These are phyloP conservation scores for Ganaspis sp. DNA, from an alignment of 1,140 invertebrate genomes.

Conservation along the genomic window DNA sequence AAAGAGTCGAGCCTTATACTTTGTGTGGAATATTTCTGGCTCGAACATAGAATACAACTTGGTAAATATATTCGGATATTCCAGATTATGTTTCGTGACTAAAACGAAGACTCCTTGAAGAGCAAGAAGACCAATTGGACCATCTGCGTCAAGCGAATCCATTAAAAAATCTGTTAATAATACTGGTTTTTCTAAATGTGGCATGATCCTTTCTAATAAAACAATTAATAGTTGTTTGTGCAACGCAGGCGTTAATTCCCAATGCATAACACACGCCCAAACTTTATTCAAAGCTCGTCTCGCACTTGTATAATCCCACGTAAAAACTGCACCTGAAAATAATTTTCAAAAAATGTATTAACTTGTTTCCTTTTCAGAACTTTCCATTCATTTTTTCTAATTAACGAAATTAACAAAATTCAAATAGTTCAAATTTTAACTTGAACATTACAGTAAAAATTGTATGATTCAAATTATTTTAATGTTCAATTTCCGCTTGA, in stretches of 20 bases:
- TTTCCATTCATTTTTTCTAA: too few species aligned
- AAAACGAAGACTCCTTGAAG: slow-evolving; percentile 95
- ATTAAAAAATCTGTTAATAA: slow-evolving; percentile 94
- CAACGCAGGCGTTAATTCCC: slow-evolving; percentile 80
- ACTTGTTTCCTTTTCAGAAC: too few species aligned
- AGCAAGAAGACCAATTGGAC: slow-evolving; percentile 90
- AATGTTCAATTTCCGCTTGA: too few species aligned
- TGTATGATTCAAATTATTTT: too few species aligned
- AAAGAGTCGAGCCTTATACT: slow-evolving; percentile 91
- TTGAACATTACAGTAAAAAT: too few species aligned
- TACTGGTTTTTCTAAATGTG: slow-evolving; percentile 88
- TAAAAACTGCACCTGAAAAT: slow-evolving; percentile 59
- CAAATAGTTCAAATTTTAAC: too few species aligned
- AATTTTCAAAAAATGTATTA: too few species aligned
- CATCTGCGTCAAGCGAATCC: slow-evolving; percentile 90
- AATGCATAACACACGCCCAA: slow-evolving; percentile 84
- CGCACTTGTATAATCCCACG: slow-evolving; percentile 68
- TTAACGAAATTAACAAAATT: background rate
- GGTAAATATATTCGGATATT: slow-evolving; percentile 96
- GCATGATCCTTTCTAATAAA: slow-evolving; percentile 88
- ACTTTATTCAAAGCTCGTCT: slow-evolving; percentile 79
- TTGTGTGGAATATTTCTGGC: slow-evolving; percentile 92
- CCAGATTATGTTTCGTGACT: slow-evolving; percentile 94
- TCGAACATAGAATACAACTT: slow-evolving; percentile 96
- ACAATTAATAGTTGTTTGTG: slow-evolving; percentile 89